phyloP scores from a whole-genome alignment of 1,140 invertebrate species.

The Parasteatoda tepidariorum region DNA sequence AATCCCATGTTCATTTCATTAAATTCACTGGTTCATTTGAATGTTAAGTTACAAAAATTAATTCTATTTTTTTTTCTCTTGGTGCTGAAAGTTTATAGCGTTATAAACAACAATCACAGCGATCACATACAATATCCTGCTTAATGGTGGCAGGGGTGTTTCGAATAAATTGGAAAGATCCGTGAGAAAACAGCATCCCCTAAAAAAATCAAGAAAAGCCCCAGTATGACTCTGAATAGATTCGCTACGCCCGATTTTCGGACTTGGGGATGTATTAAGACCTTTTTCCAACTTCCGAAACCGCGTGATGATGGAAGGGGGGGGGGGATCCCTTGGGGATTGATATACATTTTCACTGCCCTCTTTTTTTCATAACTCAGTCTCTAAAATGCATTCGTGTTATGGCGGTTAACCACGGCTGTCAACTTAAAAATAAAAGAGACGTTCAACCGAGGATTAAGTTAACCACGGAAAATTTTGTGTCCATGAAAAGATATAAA shows the following conservation, averaged over 20 bases:
- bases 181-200: constrained; percentile 24
- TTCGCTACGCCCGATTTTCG: constrained; percentile 37
- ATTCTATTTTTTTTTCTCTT: too few relatives aligned
- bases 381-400: neutral
- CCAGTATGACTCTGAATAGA: constrained; percentile 20
- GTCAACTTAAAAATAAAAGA: constrained; percentile 53
- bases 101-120: too few relatives aligned
- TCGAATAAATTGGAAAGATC: constrained; percentile 11
- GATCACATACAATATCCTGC: too few relatives aligned
- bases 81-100: too few relatives aligned
- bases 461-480: constrained; percentile 46
- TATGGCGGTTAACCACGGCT: constrained; percentile 35
- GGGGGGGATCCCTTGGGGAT: too few relatives aligned
- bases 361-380: neutral
- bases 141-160: neutral
- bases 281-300: neutral
- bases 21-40: too few relatives aligned
- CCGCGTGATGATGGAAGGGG: neutral
- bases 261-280: constrained; percentile 34
- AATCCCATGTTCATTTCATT: too few relatives aligned
- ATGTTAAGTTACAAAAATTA: too few relatives aligned
- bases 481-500: neutral
- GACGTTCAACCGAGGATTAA: constrained; percentile 44
- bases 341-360: neutral
- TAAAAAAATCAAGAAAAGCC: too few relatives aligned